Percentiles rank a stretch among this genome's conserved stretches.
Conservation (phyloP, 2,797 vertebrate genomes). For the Alcedo atthis region DNA sequence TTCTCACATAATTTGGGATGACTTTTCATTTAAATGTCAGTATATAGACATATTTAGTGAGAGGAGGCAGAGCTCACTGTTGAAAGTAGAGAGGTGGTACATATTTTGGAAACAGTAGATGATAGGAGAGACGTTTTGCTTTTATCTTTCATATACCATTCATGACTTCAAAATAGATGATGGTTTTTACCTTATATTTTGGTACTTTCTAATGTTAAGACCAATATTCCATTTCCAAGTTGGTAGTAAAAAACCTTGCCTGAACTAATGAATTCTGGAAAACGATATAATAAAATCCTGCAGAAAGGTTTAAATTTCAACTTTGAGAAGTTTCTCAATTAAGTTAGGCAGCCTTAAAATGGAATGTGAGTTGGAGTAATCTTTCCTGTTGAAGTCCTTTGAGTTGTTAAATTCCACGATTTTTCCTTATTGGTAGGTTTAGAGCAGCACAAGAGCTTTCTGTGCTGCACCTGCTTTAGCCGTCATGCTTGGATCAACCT, state of each 20-base stretch:
- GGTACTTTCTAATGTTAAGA: background rate
- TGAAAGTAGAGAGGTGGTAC: background rate
- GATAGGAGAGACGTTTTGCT: background rate
- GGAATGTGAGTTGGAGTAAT: background rate
- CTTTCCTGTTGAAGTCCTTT: background rate
- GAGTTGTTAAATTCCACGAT: background rate
- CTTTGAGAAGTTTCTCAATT: background rate
- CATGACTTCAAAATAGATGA: background rate
- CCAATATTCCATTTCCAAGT: background rate
- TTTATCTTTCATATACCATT: background rate
- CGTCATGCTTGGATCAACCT: background rate
- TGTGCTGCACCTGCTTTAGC: background rate
- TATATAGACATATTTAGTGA: background rate
- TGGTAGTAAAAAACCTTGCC: background rate
- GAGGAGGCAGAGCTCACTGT: background rate
- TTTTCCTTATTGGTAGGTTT: background rate
- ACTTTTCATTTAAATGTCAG: background rate
- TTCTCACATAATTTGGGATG: background rate
- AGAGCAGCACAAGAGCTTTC: background rate
- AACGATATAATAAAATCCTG: background rate
- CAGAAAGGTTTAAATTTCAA: background rate
- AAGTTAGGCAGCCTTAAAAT: background rate
- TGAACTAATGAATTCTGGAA: background rate
- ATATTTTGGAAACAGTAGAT: background rate
- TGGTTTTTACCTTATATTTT: background rate